These are phyloP conservation scores for Drosophila ercepeae DNA, from an alignment of 1,140 invertebrate genomes.

Conservation along the genomic window DNA sequence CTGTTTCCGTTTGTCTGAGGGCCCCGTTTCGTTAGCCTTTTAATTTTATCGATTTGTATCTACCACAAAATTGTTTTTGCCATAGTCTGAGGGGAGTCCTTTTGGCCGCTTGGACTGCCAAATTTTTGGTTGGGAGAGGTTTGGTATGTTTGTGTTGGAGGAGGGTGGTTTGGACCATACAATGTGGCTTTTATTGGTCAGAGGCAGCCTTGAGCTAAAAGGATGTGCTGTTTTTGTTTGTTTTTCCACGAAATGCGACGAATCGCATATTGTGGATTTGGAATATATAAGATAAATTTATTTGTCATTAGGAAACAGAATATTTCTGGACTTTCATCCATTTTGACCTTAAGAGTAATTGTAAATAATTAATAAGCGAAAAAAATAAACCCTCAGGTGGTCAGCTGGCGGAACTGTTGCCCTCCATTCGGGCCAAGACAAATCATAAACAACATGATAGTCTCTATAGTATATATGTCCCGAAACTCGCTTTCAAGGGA, in stretches of 20 bases:
- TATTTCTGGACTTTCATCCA: constrained; percentile 6
- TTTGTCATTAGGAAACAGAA: background rate
- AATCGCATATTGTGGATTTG: no score
- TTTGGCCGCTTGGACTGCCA: constrained; percentile 47
- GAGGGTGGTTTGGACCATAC: constrained; percentile 41
- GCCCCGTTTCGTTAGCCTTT: constrained; percentile 31
- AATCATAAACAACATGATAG: background rate
- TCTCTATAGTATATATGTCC: constrained; percentile 7
- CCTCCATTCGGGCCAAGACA: constrained; percentile 10
- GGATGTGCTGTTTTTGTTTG: constrained; percentile 8
- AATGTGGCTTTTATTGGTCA: constrained; percentile 75
- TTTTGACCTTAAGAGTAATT: constrained; percentile 37
- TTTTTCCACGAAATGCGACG: no score
- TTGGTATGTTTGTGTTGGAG: constrained; percentile 8
- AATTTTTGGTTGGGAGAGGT: constrained; percentile 31
- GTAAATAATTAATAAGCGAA: constrained; percentile 47
- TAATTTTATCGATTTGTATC: constrained; percentile 71
- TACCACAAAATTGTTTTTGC: constrained; percentile 37
- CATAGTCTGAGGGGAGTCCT: constrained; percentile 27
- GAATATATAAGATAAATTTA: background rate
- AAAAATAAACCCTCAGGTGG: background rate
- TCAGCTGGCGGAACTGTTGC: constrained; percentile 48
- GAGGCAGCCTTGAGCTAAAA: constrained; percentile 50
- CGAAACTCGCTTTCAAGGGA: constrained; percentile 27
- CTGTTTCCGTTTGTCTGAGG: constrained; percentile 17